Base-by-base conservation (phyloP, 1,140 invertebrate genomes). In the Caenorhabditis inopinata region DNA sequence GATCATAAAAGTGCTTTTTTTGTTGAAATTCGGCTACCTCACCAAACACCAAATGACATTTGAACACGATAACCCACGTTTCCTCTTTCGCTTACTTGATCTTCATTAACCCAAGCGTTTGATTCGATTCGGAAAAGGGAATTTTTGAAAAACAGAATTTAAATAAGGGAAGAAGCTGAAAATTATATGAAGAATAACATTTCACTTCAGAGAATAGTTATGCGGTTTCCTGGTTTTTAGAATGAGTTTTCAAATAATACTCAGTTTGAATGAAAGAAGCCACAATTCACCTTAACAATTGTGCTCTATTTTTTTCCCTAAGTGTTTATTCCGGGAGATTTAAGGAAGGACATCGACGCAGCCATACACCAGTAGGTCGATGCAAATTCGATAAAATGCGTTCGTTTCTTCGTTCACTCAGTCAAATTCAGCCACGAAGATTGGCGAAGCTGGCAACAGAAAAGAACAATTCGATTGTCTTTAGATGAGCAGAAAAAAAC, bases 371-470 rank as follows among this genome's bases (percentile, higher is more conserved):
- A 68, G 38, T 32, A 29, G 58, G 58, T 68, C 58, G 58, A 68
- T 68, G 32, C 58, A 68, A 68, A 68, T 68, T 68, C 58, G 58
- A 68, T 68, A 38, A 68, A 38, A 38, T 42, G 58, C 27, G 58
- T 68, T 68, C 58, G 58, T 68, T 42, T 68, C 58, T 25, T 14
- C 38, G 14, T 18, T 68, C 32, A 6, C 32, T 42, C 58, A 21
- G 27, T 32, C 1, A 14, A 6, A 7, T 5, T 42, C 38, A 42
- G 38, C 14, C 38, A 5, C 6, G 38, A 42, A 42, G 14, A 4
- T 58, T 32, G 12, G n/a, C 49, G 49, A 32, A 62, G 12, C 53
- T 62, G 53, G 16, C 21, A 53, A 25, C 18, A 25, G n/a, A n/a
- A 51, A 32, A 32, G 21, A 38, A 68, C 29, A 68, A 68, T 68